phyloP scores from a whole-genome alignment of 2,888 invertebrate species.

The Tipula vernalis region DNA sequence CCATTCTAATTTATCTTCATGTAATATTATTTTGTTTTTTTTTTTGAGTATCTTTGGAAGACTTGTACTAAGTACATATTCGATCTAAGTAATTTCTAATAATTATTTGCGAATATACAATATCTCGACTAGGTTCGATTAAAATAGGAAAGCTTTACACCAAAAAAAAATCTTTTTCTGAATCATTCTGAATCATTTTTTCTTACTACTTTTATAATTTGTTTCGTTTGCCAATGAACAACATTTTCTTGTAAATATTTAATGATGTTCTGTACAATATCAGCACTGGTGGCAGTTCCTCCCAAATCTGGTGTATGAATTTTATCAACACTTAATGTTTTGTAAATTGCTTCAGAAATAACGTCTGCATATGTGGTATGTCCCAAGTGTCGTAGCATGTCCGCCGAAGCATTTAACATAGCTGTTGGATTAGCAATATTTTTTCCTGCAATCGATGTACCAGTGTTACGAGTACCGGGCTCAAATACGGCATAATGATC shows the following conservation, averaged over 20 bases:
- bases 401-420: constrained; percentile 88
- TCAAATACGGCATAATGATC: constrained; percentile 81
- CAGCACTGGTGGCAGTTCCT: constrained; percentile 65
- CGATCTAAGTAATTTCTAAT: not conserved
- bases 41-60: not conserved
- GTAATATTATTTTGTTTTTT: not conserved
- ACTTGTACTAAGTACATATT: not conserved
- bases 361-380: constrained; percentile 69
- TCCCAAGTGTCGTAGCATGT: constrained; percentile 85
- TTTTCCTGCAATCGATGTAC: constrained; percentile 87
- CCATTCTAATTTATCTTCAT: not conserved
- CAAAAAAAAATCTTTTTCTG: not conserved
- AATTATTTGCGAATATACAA: too few species aligned
- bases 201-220: not conserved
- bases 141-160: not conserved
- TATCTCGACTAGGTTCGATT: not conserved
- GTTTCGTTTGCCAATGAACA: constrained; percentile 26
- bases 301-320: constrained; percentile 64
- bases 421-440: constrained; percentile 96
- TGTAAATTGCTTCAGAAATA: constrained; percentile 60
- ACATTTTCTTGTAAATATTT: constrained; percentile 51
- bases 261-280: constrained; percentile 73
- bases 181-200: not conserved
- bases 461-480: constrained; percentile 93
- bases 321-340: constrained; percentile 65